Base-by-base conservation (phyloP, 1,140 invertebrate genomes). In the Scaptodrosophila lebanonensis region DNA sequence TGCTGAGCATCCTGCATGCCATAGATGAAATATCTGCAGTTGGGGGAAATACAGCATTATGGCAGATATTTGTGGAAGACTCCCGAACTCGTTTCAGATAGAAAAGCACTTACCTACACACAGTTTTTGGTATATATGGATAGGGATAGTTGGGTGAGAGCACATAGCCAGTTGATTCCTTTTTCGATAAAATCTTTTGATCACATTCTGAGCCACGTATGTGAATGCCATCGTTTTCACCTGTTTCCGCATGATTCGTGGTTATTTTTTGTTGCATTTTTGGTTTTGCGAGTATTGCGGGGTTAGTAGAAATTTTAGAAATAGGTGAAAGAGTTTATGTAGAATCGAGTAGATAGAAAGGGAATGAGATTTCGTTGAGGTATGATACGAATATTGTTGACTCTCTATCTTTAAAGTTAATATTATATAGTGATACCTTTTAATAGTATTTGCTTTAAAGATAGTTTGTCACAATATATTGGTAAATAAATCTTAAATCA, bases 121-220 rank as follows among this genome's bases (percentile, higher is more conserved):
- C 95, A 85, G 96, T 93, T 90, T 98, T 97, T 65, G 93, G 93
- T 87, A 97, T 94, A 89, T 98, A 98, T 38, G 93, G 93, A 88
- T 92, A 96, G 72, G 97, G 97, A 90, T 95, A 98, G 89, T 97
- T 97, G 62, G 97, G 97, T 88, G 96, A 97, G 88, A 94, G 95
- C 62, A 99, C 95, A 84, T 90, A 92, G 66, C 97, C 97, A 67
- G 91, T 93, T 35, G 95, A 96, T 88, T 96, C 94, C 88, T 95
- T 95, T 89, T 94, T 93, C 88, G 95, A 97, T 70, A 98, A 91
- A 83, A 99, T 97, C 88, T 97, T 95, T 88, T 98, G 96, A 89
- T 99, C 97, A 90, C 97, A 99, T 89, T 98, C 97, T 67, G 95
- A 96, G 68, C 96, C 96, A 77, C 94, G 91, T 87, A 97, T 97